Evolutionary conservation across 2,113 vertebrate species (phyloP).

Genomic region (Clupea harengus): DNA sequence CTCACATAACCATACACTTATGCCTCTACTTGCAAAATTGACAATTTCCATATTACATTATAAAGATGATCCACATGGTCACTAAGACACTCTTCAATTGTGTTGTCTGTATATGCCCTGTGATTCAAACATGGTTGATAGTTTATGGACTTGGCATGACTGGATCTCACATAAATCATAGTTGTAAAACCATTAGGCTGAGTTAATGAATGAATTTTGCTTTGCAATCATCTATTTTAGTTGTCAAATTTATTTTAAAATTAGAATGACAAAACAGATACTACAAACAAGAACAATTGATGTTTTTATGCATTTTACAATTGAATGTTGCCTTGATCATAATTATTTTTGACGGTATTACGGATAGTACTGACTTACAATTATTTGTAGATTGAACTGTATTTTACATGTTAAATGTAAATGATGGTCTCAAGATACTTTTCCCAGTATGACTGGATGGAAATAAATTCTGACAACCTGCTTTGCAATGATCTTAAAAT

Average conservation of each 20-base stretch:
- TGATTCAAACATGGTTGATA: background rate
- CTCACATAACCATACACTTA: background rate
- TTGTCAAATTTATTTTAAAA: background rate
- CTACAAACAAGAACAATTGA: background rate
- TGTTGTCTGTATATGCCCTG: background rate
- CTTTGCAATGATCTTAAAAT: background rate
- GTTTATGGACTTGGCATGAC: background rate
- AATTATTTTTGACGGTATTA: background rate
- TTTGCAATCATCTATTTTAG: background rate
- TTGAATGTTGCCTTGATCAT: background rate
- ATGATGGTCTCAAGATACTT: background rate
- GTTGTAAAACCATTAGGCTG: background rate
- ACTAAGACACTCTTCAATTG: background rate
- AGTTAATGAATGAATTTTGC: background rate
- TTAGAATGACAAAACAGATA: background rate
- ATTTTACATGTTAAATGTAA: background rate
- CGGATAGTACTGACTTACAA: background rate
- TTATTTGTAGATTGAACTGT: background rate
- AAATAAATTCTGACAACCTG: background rate
- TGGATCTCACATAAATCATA: background rate
- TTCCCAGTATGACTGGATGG: background rate
- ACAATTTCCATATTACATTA: background rate
- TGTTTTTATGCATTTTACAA: background rate
- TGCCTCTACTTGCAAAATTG: background rate
- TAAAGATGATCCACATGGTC: background rate